phyloP scores from a whole-genome alignment of 2,888 invertebrate genomes.

The Abrostola triplasia region DNA sequence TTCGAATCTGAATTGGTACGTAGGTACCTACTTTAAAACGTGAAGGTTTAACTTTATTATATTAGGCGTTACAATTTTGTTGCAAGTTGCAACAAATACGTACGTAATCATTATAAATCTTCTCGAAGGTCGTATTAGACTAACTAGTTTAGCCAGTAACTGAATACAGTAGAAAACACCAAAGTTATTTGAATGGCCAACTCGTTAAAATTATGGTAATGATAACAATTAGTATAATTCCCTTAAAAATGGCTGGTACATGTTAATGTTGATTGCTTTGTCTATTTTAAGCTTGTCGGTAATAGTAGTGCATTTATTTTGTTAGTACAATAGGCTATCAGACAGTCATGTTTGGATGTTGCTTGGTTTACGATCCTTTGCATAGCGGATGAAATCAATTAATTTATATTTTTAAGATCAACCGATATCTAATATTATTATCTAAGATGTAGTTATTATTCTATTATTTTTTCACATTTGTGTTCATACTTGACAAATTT shows the following conservation, averaged over 20 bases:
- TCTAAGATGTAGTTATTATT: too few species aligned
- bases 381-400: not conserved
- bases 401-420: too few species aligned
- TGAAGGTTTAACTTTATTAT: too few species aligned
- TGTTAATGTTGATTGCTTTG: constrained; percentile 29
- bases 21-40: too few species aligned
- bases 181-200: constrained; percentile 16
- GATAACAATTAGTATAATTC: constrained; percentile 35
- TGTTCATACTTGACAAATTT: too few species aligned
- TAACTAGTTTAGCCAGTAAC: not conserved
- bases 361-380: not conserved
- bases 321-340: constrained; percentile 23
- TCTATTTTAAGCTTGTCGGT: constrained; percentile 20
- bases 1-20: too few species aligned
- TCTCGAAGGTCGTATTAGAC: not conserved
- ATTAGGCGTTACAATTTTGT: too few species aligned
- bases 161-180: constrained; percentile 24
- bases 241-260: constrained; percentile 25
- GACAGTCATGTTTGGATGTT: not conserved
- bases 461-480: too few species aligned
- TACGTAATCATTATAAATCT: not conserved
- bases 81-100: not conserved
- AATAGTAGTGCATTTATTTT: constrained; percentile 17
- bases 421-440: too few species aligned
- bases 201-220: constrained; percentile 44